Conservation (phyloP, 2,113 vertebrate genomes). For the Herpailurus yagouaroundi region DNA sequence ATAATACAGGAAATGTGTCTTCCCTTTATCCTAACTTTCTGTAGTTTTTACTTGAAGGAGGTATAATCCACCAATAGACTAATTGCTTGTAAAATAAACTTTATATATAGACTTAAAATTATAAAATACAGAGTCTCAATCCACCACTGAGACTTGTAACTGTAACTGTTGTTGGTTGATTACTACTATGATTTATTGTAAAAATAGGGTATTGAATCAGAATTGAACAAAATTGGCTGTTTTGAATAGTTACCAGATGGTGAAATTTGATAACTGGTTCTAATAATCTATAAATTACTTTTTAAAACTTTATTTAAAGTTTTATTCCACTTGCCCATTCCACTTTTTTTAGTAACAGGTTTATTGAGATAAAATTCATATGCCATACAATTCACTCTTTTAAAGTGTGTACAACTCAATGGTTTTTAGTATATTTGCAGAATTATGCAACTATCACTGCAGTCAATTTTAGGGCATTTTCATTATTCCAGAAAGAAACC, state of each 20-base stretch:
- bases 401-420: not conserved
- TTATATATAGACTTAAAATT: not conserved
- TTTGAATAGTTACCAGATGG: not conserved
- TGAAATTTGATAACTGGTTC: not conserved
- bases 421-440: not conserved
- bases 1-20: not conserved
- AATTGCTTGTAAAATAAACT: not conserved
- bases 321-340: not conserved
- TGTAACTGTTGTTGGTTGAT: not conserved
- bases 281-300: constrained; percentile 26
- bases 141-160: not conserved
- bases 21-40: not conserved
- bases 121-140: not conserved
- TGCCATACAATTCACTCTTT: not conserved
- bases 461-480: not conserved
- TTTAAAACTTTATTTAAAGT: not conserved
- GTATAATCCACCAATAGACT: not conserved
- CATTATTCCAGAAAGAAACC: not conserved
- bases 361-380: not conserved
- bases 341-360: not conserved
- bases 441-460: not conserved
- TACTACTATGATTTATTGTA: not conserved
- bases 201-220: not conserved
- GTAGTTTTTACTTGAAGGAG: not conserved
- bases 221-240: not conserved